Evolutionary conservation across 2,797 vertebrate genomes (phyloP), one percentile per base, ranked within the genome.

Genomic region (Gastrophryne carolinensis): DNA sequence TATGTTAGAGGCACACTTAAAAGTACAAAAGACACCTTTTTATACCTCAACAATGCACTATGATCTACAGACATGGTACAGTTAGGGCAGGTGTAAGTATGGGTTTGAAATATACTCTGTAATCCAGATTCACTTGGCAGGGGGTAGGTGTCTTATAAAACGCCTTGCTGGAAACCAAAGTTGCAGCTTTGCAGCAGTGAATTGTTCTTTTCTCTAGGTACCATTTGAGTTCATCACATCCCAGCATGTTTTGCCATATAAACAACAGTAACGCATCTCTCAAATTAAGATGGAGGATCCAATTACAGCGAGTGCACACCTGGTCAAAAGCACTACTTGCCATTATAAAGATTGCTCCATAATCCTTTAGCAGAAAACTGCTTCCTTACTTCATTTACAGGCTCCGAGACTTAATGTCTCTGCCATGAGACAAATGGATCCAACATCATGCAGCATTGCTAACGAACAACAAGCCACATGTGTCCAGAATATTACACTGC

Each of bases 241-340:
- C 60, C 75, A 78, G 75, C 61, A 41, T 72, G 75, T 39, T 71
- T 63, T 32, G 47, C 67, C 68, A 49, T 24, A 72, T 78, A 78
- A 78, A 78, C 75, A 78, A 52, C 67, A 41, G 34, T 67, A 50
- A 15, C 30, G 39, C 75, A 60, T 78, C 67, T 68, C 61, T 58
- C n/a, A 37, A 78, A 78, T 76, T 41, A 76, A 72, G 75, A 78
- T 52, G 65, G 50, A 72, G 60, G 50, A 72, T 72, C 52, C 52
- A 58, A 78, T 72, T 78, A 78, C 29, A 70, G 47, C 32, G 32
- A 61, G 44, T 32, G 30, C 39, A 78, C 75, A 78, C 75, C 75
- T 78, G 75, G 64, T 65, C 29, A 37, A 57, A 4, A 58, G 39
- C 35, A 39, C 29, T 29, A 12, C 41, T 29, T 65, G 37, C 30